Evolutionary conservation across 37 sponge, comb jelly and placozoan species (phyloP).

Genomic region (Oscarella lobularis): DNA sequence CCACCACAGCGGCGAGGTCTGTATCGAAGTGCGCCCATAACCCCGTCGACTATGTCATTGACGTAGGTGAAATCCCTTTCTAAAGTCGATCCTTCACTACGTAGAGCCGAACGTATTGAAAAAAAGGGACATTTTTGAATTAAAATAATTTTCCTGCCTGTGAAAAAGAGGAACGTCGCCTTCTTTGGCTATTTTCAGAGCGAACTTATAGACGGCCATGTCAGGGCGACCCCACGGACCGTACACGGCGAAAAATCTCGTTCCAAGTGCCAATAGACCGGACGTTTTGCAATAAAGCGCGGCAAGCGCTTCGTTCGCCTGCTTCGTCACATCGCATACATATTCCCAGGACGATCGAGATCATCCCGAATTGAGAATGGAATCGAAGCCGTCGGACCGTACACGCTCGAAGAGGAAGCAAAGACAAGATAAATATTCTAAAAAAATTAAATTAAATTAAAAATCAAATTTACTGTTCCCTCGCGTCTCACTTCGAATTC

Average conservation of each 20-base stretch:
- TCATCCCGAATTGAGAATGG: slow-evolving; percentile 29
- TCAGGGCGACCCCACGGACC: slow-evolving; percentile 80
- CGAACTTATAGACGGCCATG: slow-evolving; percentile 66
- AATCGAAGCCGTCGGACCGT: slow-evolving; percentile 30
- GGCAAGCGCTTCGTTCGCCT: slow-evolving; percentile 40
- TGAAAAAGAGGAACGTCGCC: background rate
- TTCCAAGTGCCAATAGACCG: slow-evolving; percentile 20
- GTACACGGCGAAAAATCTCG: slow-evolving; percentile 64
- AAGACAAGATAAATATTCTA: slow-evolving; percentile 24
- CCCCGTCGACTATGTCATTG: slow-evolving; percentile 40
- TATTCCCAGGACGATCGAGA: slow-evolving; percentile 28
- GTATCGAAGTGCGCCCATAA: slow-evolving; percentile 29
- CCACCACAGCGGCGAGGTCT: slow-evolving; percentile 30
- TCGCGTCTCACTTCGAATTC: background rate
- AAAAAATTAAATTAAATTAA: too few species aligned
- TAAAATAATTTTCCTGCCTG: background rate
- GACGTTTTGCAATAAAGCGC: slow-evolving; percentile 29
- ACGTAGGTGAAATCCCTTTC: slow-evolving; percentile 64
- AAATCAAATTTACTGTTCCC: too few species aligned
- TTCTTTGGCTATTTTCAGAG: background rate
- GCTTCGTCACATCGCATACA: slow-evolving; percentile 60
- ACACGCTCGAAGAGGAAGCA: slow-evolving; percentile 73
- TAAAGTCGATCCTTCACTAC: background rate
- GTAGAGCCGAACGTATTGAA: slow-evolving; percentile 2
- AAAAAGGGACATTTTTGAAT: background rate